Evolutionary conservation across 2,113 vertebrate genomes (phyloP).

Genomic region (Nibea coibor): DNA sequence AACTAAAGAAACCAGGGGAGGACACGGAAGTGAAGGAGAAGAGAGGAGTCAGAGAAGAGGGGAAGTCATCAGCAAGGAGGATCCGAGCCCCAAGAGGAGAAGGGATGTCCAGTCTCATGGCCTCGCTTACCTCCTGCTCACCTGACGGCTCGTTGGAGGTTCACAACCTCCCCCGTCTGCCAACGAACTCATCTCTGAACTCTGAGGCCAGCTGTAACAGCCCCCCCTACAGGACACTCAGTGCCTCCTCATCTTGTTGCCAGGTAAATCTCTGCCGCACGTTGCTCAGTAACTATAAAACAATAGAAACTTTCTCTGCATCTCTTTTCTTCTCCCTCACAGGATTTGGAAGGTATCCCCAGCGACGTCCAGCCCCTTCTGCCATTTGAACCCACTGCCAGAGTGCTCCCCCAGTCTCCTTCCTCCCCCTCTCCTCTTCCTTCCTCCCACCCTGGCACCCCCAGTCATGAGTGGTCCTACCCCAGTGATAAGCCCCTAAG

Average conservation of each 20-base stretch:
- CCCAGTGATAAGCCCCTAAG: constrained; percentile 26
- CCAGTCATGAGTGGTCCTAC: constrained; percentile 72
- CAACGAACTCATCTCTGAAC: constrained; percentile 77
- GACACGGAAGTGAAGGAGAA: constrained; percentile 80
- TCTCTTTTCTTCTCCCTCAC: constrained; percentile 67
- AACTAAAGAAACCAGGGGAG: constrained; percentile 49
- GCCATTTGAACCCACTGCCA: constrained; percentile 32
- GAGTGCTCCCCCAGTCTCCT: constrained; percentile 38
- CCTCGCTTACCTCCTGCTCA: constrained; percentile 86
- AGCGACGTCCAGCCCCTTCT: constrained; percentile 51
- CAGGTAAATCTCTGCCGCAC: constrained; percentile 43
- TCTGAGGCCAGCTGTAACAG: constrained; percentile 68
- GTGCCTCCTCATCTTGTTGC: constrained; percentile 63
- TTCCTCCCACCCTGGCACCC: constrained; percentile 75
- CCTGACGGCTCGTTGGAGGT: constrained; percentile 82
- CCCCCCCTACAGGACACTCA: constrained; percentile 75
- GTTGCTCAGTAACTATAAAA: not conserved
- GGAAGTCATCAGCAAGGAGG: constrained; percentile 85
- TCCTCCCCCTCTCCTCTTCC: constrained; percentile 76
- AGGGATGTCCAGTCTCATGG: constrained; percentile 92
- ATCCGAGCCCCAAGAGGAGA: constrained; percentile 92
- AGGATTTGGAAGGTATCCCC: constrained; percentile 70
- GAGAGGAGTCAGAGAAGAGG: constrained; percentile 68
- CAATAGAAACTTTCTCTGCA: not conserved
- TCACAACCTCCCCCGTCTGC: constrained; percentile 70